Conservation (phyloP, 2,113 vertebrate species). For the Actinemys pallida region DNA sequence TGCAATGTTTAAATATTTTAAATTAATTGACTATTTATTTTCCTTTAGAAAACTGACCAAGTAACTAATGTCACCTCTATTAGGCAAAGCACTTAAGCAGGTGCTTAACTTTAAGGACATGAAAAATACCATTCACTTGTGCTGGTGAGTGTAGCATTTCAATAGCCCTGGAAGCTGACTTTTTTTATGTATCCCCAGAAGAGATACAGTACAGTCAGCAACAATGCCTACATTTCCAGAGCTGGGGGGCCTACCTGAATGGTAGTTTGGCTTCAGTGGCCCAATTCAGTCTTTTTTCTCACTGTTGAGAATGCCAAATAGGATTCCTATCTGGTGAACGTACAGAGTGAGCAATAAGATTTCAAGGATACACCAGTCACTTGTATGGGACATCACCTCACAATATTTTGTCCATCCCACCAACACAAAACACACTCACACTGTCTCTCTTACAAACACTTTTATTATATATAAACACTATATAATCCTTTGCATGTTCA, state of each 20-base stretch:
- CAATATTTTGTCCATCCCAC: rapidly evolving
- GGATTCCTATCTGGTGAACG: not conserved
- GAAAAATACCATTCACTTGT: not conserved
- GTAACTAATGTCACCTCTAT: not conserved
- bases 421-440: not conserved
- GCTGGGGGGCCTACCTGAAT: not conserved
- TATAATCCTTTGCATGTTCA: not conserved
- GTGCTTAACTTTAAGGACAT: not conserved
- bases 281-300: not conserved
- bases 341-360: not conserved
- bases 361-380: not conserved
- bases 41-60: not conserved
- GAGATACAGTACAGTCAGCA: not conserved
- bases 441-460: not conserved
- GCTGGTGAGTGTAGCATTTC: not conserved
- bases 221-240: not conserved
- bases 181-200: not conserved
- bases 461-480: not conserved
- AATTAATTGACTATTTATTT: not conserved
- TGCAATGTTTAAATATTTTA: not conserved
- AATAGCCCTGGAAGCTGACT: not conserved
- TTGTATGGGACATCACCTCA: not conserved
- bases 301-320: not conserved
- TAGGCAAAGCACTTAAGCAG: rapidly evolving
- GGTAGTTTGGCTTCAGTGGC: not conserved